phyloP scores from a whole-genome alignment of 2,113 vertebrate species.

The Corapipo altera region DNA sequence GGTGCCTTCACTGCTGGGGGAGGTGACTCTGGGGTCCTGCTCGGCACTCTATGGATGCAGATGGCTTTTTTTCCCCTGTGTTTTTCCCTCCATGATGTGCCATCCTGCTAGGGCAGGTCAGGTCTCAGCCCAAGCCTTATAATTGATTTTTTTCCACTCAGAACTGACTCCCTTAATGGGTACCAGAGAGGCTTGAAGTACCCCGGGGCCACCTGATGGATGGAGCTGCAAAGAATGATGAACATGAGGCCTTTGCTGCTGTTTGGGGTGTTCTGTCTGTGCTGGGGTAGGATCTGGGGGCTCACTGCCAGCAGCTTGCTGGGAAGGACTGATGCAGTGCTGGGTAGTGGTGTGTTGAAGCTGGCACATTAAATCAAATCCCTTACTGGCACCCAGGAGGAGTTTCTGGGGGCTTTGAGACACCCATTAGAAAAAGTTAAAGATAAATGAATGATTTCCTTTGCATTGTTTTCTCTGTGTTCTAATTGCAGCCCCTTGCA shows the following conservation, averaged over 20 bases:
- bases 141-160: background rate
- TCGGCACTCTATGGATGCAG: background rate
- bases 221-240: background rate
- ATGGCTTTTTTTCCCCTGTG: background rate
- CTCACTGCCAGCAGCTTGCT: fast-evolving
- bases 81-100: fast-evolving
- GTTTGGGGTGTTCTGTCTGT: fast-evolving
- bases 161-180: background rate
- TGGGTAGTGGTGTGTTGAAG: background rate
- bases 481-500: background rate
- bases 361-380: background rate
- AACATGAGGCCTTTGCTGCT: background rate
- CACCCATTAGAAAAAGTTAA: background rate
- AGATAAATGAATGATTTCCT: background rate
- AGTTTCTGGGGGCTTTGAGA: background rate
- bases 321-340: background rate
- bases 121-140: background rate
- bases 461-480: background rate
- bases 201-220: background rate
- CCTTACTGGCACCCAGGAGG: background rate
- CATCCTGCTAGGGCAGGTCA: background rate
- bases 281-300: background rate
- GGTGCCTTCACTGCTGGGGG: background rate
- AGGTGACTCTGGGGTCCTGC: background rate
- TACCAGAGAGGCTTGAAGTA: background rate